Conservation (phyloP, 2,113 vertebrate genomes). For the Antechinus flavipes region DNA sequence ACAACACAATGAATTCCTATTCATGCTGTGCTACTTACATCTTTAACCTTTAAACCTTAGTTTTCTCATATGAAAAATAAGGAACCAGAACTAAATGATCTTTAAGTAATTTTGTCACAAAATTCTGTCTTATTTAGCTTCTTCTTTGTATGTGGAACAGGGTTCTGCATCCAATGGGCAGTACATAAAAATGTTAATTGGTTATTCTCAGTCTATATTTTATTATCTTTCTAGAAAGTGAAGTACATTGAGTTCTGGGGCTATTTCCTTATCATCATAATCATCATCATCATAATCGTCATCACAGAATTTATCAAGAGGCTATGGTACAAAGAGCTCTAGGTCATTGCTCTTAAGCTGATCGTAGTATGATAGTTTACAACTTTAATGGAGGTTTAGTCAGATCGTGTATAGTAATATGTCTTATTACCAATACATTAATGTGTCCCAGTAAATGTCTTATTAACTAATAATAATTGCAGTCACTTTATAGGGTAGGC, state of each 20-base stretch:
- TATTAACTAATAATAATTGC: conserved; percentile 2
- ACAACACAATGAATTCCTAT: not conserved
- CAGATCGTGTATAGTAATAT: not conserved
- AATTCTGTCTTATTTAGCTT: not conserved
- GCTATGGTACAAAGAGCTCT: not conserved
- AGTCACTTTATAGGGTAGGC: conserved; percentile 21
- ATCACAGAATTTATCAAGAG: not conserved
- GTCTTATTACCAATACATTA: not conserved
- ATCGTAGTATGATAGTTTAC: not conserved
- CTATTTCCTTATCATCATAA: conserved; percentile 5
- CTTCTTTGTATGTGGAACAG: not conserved
- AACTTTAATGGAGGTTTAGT: not conserved
- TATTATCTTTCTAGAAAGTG: not conserved
- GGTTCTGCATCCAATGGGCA: not conserved
- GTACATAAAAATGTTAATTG: not conserved
- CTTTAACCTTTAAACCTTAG: not conserved
- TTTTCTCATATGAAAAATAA: not conserved
- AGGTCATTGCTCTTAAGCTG: conserved; percentile 22
- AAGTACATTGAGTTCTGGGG: not conserved
- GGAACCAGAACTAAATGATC: not conserved
- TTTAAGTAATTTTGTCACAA: not conserved
- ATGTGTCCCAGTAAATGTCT: conserved; percentile 28
- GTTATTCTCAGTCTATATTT: not conserved
- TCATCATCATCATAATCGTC: not conserved
- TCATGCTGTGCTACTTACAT: not conserved